Conservation (phyloP, 2,113 vertebrate genomes). For the Prunella fulvescens region DNA sequence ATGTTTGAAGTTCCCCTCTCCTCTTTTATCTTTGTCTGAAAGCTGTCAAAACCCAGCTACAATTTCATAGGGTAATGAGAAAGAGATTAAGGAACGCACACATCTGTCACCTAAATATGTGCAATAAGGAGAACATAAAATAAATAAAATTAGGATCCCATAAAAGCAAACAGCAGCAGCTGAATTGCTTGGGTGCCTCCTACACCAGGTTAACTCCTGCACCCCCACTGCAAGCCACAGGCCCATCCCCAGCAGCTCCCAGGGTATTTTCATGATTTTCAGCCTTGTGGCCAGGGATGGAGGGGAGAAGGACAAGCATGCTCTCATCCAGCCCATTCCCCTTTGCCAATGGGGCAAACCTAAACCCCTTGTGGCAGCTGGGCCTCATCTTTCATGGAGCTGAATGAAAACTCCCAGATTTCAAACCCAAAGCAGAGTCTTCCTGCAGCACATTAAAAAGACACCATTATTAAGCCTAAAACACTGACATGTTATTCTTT, state of each 20-base stretch:
- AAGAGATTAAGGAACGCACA: conserved; percentile 19
- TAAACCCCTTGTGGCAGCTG: accelerated
- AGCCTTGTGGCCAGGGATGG: neutral
- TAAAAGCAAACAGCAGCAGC: neutral
- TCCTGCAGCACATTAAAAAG: neutral
- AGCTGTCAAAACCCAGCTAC: neutral
- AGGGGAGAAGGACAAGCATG: neutral
- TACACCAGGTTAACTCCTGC: neutral
- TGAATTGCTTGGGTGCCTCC: neutral
- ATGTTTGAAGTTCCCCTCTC: conserved; percentile 37
- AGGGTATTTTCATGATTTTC: neutral
- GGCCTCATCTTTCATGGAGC: neutral
- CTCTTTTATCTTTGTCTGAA: conserved; percentile 44
- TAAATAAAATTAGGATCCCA: conserved; percentile 19
- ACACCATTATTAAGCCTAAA: neutral
- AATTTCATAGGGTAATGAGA: conserved; percentile 43
- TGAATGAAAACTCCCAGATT: accelerated
- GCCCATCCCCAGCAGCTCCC: neutral
- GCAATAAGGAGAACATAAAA: conserved; percentile 24
- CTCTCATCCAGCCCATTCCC: neutral
- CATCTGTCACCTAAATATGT: conserved; percentile 2
- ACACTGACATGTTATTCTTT: neutral
- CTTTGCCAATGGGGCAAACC: neutral
- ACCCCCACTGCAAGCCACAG: neutral
- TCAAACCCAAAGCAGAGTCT: neutral